Percentiles rank a stretch among this genome's conserved stretches.
Conservation (phyloP, 2,888 invertebrate species). For the Agelastica alni region DNA sequence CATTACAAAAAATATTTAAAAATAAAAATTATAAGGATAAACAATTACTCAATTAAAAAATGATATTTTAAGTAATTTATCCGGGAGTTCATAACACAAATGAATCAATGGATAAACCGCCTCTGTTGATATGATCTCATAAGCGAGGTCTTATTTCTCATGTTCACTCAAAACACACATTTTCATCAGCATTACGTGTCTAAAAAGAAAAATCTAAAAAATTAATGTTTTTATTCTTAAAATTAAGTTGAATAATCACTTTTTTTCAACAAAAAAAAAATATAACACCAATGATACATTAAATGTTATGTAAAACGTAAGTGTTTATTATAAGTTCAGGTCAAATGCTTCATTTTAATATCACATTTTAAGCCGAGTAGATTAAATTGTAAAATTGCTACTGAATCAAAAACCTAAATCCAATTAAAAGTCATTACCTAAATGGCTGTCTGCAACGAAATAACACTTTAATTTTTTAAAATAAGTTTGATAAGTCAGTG, state of each 20-base stretch:
- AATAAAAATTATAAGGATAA: no score
- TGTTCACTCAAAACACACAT: slow-evolving; percentile 24
- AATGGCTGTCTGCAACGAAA: no score
- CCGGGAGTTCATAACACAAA: no score
- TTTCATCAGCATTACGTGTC: slow-evolving; percentile 36
- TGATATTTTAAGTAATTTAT: no score
- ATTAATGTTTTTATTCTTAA: slow-evolving; percentile 26
- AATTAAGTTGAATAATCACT: slow-evolving; percentile 23
- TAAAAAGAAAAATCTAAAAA: slow-evolving; percentile 19
- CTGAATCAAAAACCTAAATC: background rate
- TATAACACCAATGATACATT: slow-evolving; percentile 26
- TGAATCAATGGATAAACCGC: no score
- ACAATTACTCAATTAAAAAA: no score
- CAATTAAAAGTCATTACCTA: background rate
- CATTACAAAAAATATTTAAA: no score
- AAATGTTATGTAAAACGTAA: slow-evolving; percentile 22
- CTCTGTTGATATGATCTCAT: no score
- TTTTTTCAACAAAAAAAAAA: slow-evolving; percentile 28
- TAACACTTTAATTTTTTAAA: no score
- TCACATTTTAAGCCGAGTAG: slow-evolving; percentile 5
- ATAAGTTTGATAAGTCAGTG: no score
- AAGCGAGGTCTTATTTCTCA: slow-evolving; percentile 30
- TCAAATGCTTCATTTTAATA: slow-evolving; percentile 20
- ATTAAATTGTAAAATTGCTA: background rate
- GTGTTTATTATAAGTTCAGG: slow-evolving; percentile 28